A percentile compares a stretch with the other conserved stretches of the same genome.
These are phyloP conservation scores for Pteromalus puparum DNA, from an alignment of 1,140 invertebrate genomes.

Conservation along the genomic window DNA sequence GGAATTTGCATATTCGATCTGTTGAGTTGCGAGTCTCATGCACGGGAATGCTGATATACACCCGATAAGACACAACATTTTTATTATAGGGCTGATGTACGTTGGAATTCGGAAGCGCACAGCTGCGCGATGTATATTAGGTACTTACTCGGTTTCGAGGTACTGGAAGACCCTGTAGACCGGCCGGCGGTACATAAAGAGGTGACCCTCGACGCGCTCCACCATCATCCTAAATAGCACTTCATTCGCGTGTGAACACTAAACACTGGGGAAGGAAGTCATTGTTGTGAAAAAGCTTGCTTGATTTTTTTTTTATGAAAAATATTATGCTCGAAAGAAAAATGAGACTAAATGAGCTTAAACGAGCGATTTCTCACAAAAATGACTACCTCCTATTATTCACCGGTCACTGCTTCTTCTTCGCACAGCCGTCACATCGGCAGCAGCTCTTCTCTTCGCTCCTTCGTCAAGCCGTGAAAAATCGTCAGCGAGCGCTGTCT, in stretches of 20 bases:
- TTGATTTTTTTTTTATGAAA: neutral
- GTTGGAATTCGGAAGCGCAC: neutral
- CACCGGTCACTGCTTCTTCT: neutral
- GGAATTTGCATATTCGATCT: conserved; percentile 35
- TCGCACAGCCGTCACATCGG: neutral
- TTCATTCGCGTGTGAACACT: conserved; percentile 63
- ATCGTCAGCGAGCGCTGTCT: neutral
- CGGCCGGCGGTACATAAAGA: conserved; percentile 84
- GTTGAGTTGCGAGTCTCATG: neutral
- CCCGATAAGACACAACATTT: neutral
- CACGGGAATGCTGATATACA: neutral
- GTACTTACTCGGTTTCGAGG: conserved; percentile 80
- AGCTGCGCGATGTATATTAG: neutral
- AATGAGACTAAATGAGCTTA: neutral
- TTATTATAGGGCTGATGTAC: neutral
- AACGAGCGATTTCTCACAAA: neutral
- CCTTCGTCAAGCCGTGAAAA: neutral
- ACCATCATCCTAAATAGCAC: conserved; percentile 76
- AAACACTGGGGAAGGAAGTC: conserved; percentile 36
- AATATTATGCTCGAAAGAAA: neutral
- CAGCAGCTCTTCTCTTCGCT: neutral
- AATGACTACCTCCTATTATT: conserved; percentile 21
- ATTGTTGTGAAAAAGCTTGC: conserved; percentile 9
- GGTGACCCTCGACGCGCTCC: conserved; percentile 82
- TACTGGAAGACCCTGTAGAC: conserved; percentile 86